Base-by-base conservation (phyloP, 2,113 vertebrate genomes). In the Toxotes jaculatrix region DNA sequence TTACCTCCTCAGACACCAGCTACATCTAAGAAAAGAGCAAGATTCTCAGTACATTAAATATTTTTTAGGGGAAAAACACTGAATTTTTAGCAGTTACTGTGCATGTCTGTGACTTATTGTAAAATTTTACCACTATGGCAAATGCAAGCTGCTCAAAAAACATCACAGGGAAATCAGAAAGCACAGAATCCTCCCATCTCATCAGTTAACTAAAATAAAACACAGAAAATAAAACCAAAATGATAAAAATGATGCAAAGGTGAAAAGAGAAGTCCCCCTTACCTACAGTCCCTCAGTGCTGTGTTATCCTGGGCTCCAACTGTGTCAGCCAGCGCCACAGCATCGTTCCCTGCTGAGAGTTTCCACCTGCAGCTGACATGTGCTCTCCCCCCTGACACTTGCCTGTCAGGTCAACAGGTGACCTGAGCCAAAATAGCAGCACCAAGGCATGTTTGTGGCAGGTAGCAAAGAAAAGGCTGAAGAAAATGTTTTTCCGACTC, bases 361-460 rank as follows among this genome's bases (percentile, higher is more conserved):
- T 27, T 79, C 79, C 93, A 95, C 88, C 94, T 95, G 93, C 87
- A 92, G 61, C 16, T 93, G 93, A 80, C 93, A 94, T 67, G 78
- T 14, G 38, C 78, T 62, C 64, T 79, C 81, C 85, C 81, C 68
- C 81, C 67, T 67, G 78, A 87, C 86, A 88, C 89, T 92, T 84
- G 76, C 51, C 71, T 94, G 91, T 94, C 92, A 93, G 84, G 80
- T 91, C 92, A 93, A 93, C 83, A 70, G 83, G 73, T 79, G 74
- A 79, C 78, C 60, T 0, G 31, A 70, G 83, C 83, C 83, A 80
- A 91, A 93, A 93, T 90, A 90, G 89, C 75, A 85, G 74, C 63
- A 31, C 14, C 64, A 42, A 84, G 88, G 94, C 66, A 2, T 94
- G 93, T 90, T 94, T 89, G 78, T 95, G 93, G 91, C 93, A 95